Evolutionary conservation across 2,888 invertebrate species (phyloP).

Genomic region (Odiellus spinosus): DNA sequence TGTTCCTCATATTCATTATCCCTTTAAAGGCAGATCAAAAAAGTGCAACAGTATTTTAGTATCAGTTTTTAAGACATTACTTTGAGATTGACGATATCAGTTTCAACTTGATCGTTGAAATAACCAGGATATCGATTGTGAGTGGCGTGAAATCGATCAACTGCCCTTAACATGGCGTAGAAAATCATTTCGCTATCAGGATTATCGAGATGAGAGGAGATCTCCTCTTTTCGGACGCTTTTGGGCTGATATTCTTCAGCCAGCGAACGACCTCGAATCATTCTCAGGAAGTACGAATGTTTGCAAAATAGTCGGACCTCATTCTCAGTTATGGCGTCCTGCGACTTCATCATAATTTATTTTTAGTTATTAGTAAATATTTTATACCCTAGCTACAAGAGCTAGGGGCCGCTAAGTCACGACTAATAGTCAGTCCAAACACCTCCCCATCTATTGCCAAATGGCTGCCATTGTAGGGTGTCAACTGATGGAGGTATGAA

Average conservation of each 20-base stretch:
- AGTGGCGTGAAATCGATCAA: constrained; percentile 73
- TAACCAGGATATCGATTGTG: constrained; percentile 81
- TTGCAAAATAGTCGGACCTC: constrained; percentile 68
- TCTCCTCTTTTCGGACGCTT: constrained; percentile 40
- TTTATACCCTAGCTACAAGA: too few species aligned
- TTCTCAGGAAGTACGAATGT: constrained; percentile 45
- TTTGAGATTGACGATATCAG: constrained; percentile 76
- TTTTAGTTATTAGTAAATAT: constrained; percentile 5
- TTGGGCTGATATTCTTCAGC: constrained; percentile 60
- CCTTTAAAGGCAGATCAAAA: too few species aligned
- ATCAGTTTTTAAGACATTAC: constrained; percentile 29
- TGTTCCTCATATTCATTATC: too few species aligned
- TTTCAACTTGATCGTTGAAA: constrained; percentile 65
- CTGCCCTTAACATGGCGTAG: constrained; percentile 76
- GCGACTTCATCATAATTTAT: constrained; percentile 34
- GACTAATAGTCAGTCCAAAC: too few species aligned
- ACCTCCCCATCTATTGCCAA: too few species aligned
- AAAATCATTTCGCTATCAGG: constrained; percentile 74
- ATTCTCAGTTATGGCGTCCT: constrained; percentile 36
- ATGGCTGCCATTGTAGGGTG: too few species aligned
- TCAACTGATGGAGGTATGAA: too few species aligned
- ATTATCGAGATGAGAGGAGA: constrained; percentile 44
- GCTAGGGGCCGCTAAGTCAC: too few species aligned
- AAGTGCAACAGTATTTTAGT: too few species aligned
- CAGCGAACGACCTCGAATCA: constrained; percentile 55